Base-by-base conservation (phyloP, 2,888 invertebrate species). In the Odontothrips loti region DNA sequence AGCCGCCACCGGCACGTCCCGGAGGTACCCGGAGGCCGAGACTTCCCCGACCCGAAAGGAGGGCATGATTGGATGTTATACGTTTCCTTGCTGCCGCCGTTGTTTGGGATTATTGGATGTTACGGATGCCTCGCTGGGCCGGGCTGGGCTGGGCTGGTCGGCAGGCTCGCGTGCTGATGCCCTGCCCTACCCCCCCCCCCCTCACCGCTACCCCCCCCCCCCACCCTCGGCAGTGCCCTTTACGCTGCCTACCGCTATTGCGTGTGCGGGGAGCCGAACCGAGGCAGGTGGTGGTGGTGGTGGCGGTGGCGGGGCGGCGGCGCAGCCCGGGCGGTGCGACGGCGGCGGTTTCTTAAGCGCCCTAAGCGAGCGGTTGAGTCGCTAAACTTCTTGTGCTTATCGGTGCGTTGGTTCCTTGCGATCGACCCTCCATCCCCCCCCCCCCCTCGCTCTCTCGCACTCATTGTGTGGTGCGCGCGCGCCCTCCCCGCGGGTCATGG, bases 201-300 rank as follows among this genome's bases (percentile, higher is more conserved):
- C 79, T 47, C n/a, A n/a, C n/a, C n/a, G n/a, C n/a, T n/a, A n/a
- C 75, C 83, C 68, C 80, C 82, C 79, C 80, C 81, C 80, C 47
- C 68, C 81, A 27, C 83, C 82, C 27, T 82, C 82, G 80, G 82
- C 82, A 79, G 83, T 82, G 34, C 80, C 83, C 29, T 43, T 43
- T 43, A 43, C 34, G 3, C 34, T 6, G 34, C 34, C 34, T 43
- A 43, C 34, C n/a, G n/a, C 34, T 43, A 43, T 43, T 43, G 34
- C 34, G 34, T 43, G 34, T 43, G 20, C 58, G 58, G 58, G 58
- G 58, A 58, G 15, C 58, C 58, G 58, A 15, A 15, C 58, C 58
- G 58, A 15, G 58, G 20, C 51, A 17, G 8, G 51, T 17, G 17
- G 51, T 17, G 10, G 48, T 11, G 12, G 10, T 11, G 48, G 48